Percentiles rank a stretch among this genome's conserved stretches.
These are phyloP conservation scores for Dryobates pubescens DNA, from an alignment of 2,797 vertebrate genomes.

Conservation along the genomic window DNA sequence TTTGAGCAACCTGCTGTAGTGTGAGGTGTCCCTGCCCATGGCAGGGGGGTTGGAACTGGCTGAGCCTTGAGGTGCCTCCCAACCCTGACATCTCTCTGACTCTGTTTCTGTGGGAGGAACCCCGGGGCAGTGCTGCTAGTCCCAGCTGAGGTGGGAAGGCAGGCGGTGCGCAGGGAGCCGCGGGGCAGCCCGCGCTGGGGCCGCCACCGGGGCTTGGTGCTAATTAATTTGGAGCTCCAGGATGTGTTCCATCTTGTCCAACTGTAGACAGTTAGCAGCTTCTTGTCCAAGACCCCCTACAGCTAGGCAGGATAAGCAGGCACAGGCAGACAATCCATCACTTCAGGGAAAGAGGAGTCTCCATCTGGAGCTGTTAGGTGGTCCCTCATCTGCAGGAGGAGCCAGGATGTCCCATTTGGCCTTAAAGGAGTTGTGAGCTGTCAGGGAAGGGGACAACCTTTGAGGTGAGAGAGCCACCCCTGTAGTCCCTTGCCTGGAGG, in stretches of 20 bases:
- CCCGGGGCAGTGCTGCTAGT: not conserved
- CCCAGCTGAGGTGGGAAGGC: not conserved
- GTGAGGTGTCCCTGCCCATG: too few relatives aligned
- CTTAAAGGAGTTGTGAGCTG: not conserved
- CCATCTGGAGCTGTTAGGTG: not conserved
- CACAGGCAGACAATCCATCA: not conserved
- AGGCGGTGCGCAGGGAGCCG: accelerated
- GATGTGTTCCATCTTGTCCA: not conserved
- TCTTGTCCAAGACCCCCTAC: slow-evolving; percentile 5
- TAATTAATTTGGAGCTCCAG: not conserved
- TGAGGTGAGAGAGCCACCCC: not conserved
- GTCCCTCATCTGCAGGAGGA: not conserved
- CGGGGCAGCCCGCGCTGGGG: not conserved
- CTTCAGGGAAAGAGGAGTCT: not conserved
- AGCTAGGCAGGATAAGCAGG: slow-evolving; percentile 33
- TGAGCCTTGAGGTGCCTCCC: too few relatives aligned
- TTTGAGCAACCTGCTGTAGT: too few relatives aligned
- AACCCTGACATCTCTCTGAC: too few relatives aligned
- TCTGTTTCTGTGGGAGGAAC: not conserved
- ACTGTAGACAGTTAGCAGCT: slow-evolving; percentile 17
- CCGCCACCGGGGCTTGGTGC: not conserved
- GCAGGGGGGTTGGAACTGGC: too few relatives aligned
- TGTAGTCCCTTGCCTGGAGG: not conserved
- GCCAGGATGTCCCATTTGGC: not conserved
- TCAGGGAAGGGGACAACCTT: not conserved